Evolutionary conservation across 2,888 invertebrate species (phyloP).

Genomic region (Smittia aterrima): DNA sequence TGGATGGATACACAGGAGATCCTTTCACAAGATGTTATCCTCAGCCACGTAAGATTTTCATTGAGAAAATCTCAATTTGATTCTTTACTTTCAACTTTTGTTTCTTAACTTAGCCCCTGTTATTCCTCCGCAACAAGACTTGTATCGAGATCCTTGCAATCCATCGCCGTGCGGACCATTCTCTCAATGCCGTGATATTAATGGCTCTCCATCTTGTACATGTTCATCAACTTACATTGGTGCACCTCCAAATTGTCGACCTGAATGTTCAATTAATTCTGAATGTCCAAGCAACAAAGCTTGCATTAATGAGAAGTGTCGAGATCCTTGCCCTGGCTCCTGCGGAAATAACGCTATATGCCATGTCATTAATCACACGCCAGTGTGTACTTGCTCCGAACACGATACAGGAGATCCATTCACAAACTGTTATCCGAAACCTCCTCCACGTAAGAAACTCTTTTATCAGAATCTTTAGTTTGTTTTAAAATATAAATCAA

Average conservation of each 20-base stretch:
- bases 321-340: conserved; percentile 70
- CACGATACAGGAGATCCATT: conserved; percentile 66
- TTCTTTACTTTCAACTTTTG: not conserved
- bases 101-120: conserved; percentile 45
- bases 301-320: conserved; percentile 71
- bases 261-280: conserved; percentile 70
- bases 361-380: conserved; percentile 66
- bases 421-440: conserved; percentile 48
- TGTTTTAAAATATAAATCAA: no score
- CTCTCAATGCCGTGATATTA: conserved; percentile 62
- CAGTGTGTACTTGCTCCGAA: conserved; percentile 66
- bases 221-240: conserved; percentile 66
- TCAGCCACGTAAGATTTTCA: conserved; percentile 47
- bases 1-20: conserved; percentile 71
- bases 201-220: conserved; percentile 63
- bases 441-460: conserved; percentile 51
- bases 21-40: conserved; percentile 74
- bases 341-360: conserved; percentile 66
- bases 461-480: no score
- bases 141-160: conserved; percentile 59
- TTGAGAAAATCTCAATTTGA: conserved; percentile 43
- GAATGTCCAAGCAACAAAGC: conserved; percentile 70
- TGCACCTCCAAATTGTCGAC: conserved; percentile 60
- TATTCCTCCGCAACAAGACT: conserved; percentile 45
- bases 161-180: conserved; percentile 71